phyloP scores from a whole-genome alignment of 2,113 vertebrate species.

The Galbula dea region DNA sequence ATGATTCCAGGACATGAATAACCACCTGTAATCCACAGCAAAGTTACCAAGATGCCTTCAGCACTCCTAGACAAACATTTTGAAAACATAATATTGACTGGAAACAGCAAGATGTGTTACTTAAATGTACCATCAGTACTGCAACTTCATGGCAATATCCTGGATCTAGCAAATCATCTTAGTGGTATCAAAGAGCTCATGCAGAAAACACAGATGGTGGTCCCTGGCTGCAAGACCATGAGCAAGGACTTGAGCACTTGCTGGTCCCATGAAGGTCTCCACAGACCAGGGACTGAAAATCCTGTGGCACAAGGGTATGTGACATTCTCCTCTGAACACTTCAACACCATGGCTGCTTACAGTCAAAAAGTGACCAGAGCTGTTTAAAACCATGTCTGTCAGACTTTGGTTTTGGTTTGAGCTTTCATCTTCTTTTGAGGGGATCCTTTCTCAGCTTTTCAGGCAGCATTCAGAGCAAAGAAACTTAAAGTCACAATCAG shows the following conservation, averaged over 20 bases:
- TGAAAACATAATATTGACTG: background rate
- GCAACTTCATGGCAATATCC: background rate
- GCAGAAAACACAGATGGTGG: background rate
- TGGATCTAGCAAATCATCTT: background rate
- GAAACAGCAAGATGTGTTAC: background rate
- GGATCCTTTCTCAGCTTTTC: background rate
- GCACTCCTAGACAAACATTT: background rate
- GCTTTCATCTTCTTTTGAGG: background rate
- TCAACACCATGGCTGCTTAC: background rate
- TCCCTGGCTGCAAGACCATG: background rate
- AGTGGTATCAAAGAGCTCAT: fast-evolving
- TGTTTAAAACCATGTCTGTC: background rate
- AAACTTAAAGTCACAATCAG: background rate
- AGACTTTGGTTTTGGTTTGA: background rate
- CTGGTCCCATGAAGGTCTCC: background rate
- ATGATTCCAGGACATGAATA: background rate
- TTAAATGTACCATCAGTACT: background rate
- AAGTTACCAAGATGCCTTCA: background rate
- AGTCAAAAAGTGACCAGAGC: background rate
- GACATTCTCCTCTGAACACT: background rate
- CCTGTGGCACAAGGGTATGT: background rate
- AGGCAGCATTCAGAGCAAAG: background rate
- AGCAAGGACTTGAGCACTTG: fast-evolving
- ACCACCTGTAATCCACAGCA: fast-evolving
- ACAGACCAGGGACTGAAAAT: no score